These are phyloP conservation scores for Cheirogaleus major DNA, from an alignment of 2,797 vertebrate species.

Conservation along the genomic window DNA sequence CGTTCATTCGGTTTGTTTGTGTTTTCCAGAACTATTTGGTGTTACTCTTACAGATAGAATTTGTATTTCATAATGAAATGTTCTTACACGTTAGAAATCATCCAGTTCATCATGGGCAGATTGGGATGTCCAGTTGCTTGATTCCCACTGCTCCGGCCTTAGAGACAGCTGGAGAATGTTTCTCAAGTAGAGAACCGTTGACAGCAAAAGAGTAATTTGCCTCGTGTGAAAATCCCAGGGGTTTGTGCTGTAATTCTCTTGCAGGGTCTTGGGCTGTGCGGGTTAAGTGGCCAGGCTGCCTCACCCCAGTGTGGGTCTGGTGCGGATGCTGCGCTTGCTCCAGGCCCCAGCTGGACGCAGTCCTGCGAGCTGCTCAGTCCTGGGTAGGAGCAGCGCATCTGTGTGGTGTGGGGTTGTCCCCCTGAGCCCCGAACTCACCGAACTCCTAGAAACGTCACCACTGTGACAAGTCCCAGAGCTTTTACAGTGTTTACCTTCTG, in stretches of 20 bases:
- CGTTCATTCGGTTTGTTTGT: neutral
- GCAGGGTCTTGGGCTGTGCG: neutral
- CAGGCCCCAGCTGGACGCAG: neutral
- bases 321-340: neutral
- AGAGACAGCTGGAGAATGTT: neutral
- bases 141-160: neutral
- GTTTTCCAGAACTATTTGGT: neutral
- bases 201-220: neutral
- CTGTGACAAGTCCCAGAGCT: neutral
- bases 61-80: neutral
- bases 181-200: neutral
- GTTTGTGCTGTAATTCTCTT: neutral
- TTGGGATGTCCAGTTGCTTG: neutral
- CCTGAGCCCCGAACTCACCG: neutral
- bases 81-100: neutral
- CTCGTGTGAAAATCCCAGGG: neutral
- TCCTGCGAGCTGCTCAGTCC: neutral
- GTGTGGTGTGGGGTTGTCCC: neutral
- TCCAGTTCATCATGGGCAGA: neutral
- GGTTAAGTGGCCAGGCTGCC: neutral
- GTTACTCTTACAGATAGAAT: neutral
- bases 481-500: neutral
- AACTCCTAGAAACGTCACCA: neutral
- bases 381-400: neutral
- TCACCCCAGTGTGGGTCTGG: neutral